phyloP scores from a whole-genome alignment of 2,113 vertebrate genomes.

The Puntigrus tetrazona region DNA sequence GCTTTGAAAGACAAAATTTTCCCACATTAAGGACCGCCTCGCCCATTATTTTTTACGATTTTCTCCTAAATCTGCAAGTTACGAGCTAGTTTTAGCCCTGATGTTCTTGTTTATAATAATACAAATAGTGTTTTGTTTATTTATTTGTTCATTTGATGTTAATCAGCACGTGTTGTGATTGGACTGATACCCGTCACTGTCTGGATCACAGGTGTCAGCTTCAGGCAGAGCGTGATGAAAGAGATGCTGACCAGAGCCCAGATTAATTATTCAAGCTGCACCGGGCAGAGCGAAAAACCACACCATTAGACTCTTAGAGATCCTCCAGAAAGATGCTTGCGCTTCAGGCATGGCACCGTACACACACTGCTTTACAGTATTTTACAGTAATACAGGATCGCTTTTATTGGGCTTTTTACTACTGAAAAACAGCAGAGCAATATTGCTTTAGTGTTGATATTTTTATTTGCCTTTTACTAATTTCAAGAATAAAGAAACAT shows the following conservation, averaged over 20 bases:
- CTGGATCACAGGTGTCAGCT: conserved; percentile 54
- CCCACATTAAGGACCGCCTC: no score
- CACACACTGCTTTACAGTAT: not conserved
- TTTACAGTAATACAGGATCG: not conserved
- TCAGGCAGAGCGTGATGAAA: conserved; percentile 62
- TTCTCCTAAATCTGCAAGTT: no score
- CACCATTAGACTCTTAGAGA: conserved; percentile 54
- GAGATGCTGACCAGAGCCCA: conserved; percentile 59
- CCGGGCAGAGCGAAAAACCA: conserved; percentile 36
- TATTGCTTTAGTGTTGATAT: not conserved
- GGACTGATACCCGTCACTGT: conserved; percentile 51
- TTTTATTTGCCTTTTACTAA: not conserved
- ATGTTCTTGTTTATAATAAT: no score
- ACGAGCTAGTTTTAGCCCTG: no score
- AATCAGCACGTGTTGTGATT: no score
- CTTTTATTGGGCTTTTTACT: no score
- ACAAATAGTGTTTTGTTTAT: no score
- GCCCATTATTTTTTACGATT: no score
- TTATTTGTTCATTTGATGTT: no score
- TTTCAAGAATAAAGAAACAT: no score
- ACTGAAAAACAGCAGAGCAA: not conserved
- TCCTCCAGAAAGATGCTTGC: not conserved
- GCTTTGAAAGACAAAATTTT: no score
- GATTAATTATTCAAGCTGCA: conserved; percentile 72
- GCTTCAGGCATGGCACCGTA: not conserved